Evolutionary conservation across 2,888 invertebrate genomes (phyloP).

Genomic region (Deilephila porcellus): DNA sequence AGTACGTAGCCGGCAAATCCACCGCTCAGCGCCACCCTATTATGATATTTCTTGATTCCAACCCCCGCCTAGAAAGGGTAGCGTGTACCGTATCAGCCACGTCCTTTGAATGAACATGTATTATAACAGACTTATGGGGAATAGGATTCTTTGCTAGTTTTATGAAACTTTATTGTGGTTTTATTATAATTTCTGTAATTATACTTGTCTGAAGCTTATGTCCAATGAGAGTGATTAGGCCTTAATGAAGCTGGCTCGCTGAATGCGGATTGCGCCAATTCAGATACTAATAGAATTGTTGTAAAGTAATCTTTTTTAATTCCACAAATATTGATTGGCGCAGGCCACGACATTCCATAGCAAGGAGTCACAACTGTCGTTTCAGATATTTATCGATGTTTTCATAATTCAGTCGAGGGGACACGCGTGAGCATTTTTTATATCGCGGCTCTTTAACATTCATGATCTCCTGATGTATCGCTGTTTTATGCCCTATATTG

Average conservation of each 20-base stretch:
- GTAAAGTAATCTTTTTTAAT: neutral
- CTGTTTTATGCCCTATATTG: constrained; percentile 22
- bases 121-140: constrained; percentile 17
- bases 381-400: constrained; percentile 73
- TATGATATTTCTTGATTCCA: constrained; percentile 78
- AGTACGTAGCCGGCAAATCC: constrained; percentile 62
- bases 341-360: neutral
- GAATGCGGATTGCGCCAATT: too few species aligned
- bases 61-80: constrained; percentile 54
- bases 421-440: constrained; percentile 68
- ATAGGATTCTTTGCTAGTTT: neutral
- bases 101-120: constrained; percentile 29
- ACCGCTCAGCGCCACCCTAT: constrained; percentile 65
- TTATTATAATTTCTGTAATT: neutral
- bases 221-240: too few species aligned
- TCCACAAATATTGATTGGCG: neutral
- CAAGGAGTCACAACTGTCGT: constrained; percentile 13
- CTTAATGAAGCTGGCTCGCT: too few species aligned
- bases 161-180: neutral
- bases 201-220: neutral
- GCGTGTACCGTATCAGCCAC: constrained; percentile 29
- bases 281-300: too few species aligned
- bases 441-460: constrained; percentile 76
- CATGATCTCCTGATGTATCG: constrained; percentile 77
- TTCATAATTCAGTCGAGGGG: constrained; percentile 78